Base-by-base conservation (phyloP, 2,888 invertebrate species). In the Pristionchus mayeri region DNA sequence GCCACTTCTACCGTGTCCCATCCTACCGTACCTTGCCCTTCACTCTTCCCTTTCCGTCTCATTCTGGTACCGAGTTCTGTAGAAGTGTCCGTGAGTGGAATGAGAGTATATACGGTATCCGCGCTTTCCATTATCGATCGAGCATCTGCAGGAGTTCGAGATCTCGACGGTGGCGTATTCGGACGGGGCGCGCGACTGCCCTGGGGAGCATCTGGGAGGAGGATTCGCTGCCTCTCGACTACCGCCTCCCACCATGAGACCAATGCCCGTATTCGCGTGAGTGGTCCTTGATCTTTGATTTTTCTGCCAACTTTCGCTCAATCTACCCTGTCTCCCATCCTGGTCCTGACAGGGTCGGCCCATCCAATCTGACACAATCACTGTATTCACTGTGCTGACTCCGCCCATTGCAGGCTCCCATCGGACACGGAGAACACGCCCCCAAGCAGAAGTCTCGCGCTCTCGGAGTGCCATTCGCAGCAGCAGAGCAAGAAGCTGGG, bases 61-160 rank as follows among this genome's bases (percentile, higher is more conserved):
- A n/a, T n/a, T n/a, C n/a, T n/a, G n/a, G n/a, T n/a, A n/a, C n/a
- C n/a, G n/a, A n/a, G n/a, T n/a, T n/a, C n/a, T n/a, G n/a, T n/a
- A n/a, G n/a, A n/a, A n/a, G n/a, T n/a, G n/a, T n/a, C n/a, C n/a
- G n/a, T n/a, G n/a, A n/a, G n/a, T n/a, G n/a, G n/a, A n/a, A n/a
- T n/a, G n/a, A n/a, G n/a, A n/a, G n/a, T n/a, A n/a, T n/a, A n/a
- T n/a, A n/a, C n/a, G n/a, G n/a, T n/a, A n/a, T n/a, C n/a, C n/a
- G n/a, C n/a, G n/a, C n/a, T n/a, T n/a, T n/a, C n/a, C n/a, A n/a
- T n/a, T n/a, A n/a, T n/a, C n/a, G n/a, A 44, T 44, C 4, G 57
- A 13, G 57, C 44, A 44, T 13, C 37, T 67, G 27, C 48, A 50
- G 76, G 44, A 76, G 50, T 76, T 44, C 27, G 76, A 76, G 76